Conservation (phyloP, 2,888 invertebrate species). For the Tryphoninae sp. region DNA sequence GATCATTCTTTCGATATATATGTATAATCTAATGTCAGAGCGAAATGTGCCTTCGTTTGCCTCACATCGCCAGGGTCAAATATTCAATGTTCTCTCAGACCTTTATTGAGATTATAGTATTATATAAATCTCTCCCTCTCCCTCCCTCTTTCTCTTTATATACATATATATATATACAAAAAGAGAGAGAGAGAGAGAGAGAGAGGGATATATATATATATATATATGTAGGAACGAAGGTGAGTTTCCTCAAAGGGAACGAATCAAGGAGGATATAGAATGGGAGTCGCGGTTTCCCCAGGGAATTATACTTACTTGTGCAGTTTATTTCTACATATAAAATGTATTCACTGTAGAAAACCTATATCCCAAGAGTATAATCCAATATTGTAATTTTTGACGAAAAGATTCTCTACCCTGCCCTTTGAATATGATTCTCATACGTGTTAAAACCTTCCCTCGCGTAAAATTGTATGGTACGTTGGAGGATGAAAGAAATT, state of each 20-base stretch:
- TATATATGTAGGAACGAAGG: neutral
- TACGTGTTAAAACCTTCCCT: neutral
- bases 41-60: conserved; percentile 2
- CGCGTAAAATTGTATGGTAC: neutral
- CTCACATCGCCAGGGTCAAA: neutral
- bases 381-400: neutral
- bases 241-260: conserved; percentile 30
- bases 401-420: neutral
- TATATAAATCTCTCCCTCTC: no score
- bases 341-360: neutral
- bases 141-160: no score
- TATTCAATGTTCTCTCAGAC: neutral
- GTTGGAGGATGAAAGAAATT: neutral
- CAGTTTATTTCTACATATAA: neutral
- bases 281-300: neutral
- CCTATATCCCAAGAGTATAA: neutral
- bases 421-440: neutral
- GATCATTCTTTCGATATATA: neutral
- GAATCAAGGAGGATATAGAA: conserved; percentile 26
- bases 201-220: no score
- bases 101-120: neutral
- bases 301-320: conserved; percentile 4
- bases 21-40: neutral
- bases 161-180: no score
- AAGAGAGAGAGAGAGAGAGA: no score